Conservation (phyloP, 1,140 invertebrate genomes). For the Uloborus diversus region DNA sequence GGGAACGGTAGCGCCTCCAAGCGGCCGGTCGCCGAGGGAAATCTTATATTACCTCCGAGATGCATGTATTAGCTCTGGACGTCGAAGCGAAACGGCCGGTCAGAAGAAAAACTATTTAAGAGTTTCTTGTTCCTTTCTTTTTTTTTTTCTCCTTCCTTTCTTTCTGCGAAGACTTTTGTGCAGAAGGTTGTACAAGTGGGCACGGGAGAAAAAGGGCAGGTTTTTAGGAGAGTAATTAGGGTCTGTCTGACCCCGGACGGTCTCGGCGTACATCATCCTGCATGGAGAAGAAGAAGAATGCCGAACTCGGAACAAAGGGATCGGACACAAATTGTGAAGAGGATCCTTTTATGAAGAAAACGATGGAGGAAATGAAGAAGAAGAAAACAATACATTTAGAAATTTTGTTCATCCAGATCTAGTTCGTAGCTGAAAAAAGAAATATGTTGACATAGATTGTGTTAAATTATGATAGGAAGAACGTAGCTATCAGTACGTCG, state of each 20-base stretch:
- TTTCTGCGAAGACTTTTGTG: neutral
- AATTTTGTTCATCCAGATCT: too few relatives aligned
- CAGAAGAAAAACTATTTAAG: neutral
- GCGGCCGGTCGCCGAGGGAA: slow-evolving; percentile 8
- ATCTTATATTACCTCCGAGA: slow-evolving; percentile 16
- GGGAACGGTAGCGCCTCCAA: neutral
- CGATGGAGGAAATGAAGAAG: too few relatives aligned
- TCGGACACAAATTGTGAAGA: neutral
- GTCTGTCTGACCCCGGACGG: neutral
- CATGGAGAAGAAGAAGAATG: neutral
- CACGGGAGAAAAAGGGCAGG: neutral
- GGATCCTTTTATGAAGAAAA: too few relatives aligned
- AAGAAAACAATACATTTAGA: too few relatives aligned
- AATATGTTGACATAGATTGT: too few relatives aligned
- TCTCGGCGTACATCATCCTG: neutral
- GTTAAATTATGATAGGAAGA: too few relatives aligned
- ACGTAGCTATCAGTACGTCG: too few relatives aligned
- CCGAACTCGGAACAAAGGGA: neutral
- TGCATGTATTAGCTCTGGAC: slow-evolving; percentile 19
- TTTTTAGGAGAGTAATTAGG: neutral
- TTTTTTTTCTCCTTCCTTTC: neutral
- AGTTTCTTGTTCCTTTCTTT: neutral
- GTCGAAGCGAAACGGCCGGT: neutral
- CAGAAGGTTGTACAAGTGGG: neutral
- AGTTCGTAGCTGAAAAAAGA: too few relatives aligned